Evolutionary conservation across 2,797 vertebrate genomes (phyloP), one percentile per base, ranked within the genome.

Genomic region (Clarias laeviceps): DNA sequence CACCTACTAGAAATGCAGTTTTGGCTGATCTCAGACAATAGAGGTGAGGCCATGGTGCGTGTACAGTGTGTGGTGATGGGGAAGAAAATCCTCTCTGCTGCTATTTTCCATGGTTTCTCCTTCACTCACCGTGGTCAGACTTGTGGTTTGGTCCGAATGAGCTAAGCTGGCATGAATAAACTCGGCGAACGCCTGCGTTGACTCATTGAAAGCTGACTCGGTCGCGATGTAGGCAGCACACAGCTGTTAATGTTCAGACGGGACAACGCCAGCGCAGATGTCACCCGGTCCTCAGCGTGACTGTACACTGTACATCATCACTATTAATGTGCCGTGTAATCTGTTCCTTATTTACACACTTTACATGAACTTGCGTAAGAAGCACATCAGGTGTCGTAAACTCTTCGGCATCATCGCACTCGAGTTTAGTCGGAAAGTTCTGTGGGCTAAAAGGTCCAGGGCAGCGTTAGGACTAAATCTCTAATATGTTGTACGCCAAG

Each of bases 21-120:
- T 90, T 88, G 68, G 70, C 76, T 89, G 50, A 86, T 82, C 82
- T 45, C 68, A 84, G 68, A 89, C 88, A 89, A 85, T 85, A 79
- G 79, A 89, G 5, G 29, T 68, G 88, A 84, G 50, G 83, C 87
- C 82, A 73, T 78, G 84, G n/a, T 62, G 82, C n/a, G 70, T 84
- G 32, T 79, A 27, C 1, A 40, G 24, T 27, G 73, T 37, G 15
- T 24, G 24, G 15, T 24, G 24, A 1, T 62, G 27, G 40, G 5
- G n/a, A 77, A 79, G 68, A 24, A 83, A 66, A 70, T 66, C 65
- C 27, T 56, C 14, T 40, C 62, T 54, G 1, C 54, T 32, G 4
- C 56, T 77, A 22, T 77, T 32, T 29, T 59, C 56, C 12, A 59
- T 24, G 18, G 57, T 40, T 54, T 87, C 37, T 85, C 62, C 20